These are phyloP conservation scores for Noctilio leporinus DNA, from an alignment of 2,113 vertebrate genomes.

Conservation along the genomic window DNA sequence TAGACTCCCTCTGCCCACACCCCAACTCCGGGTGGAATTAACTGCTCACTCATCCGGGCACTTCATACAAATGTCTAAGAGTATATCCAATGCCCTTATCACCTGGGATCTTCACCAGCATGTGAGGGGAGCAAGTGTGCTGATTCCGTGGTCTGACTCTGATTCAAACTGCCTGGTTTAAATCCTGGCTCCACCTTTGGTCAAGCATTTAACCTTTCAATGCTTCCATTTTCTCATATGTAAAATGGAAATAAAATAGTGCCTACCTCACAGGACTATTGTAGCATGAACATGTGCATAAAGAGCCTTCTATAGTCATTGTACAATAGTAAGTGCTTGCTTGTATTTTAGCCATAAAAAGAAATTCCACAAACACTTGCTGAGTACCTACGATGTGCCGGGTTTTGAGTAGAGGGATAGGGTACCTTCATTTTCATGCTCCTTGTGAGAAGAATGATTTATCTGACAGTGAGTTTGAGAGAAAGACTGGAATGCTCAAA, in stretches of 20 bases:
- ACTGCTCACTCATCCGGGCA: background rate
- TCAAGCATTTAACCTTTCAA: background rate
- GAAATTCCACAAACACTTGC: background rate
- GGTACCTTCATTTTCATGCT: background rate
- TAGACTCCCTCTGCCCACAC: background rate
- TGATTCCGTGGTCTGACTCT: background rate
- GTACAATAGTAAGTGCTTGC: background rate
- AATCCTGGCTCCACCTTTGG: background rate
- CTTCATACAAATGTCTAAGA: background rate
- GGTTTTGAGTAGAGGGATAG: background rate
- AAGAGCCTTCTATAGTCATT: background rate
- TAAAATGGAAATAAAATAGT: background rate
- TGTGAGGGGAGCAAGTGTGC: fast-evolving
- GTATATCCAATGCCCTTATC: background rate
- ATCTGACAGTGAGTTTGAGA: background rate
- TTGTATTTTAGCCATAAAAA: background rate
- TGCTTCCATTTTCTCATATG: background rate
- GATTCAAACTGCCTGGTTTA: background rate
- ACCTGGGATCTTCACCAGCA: background rate
- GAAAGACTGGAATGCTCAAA: background rate
- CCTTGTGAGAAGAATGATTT: background rate
- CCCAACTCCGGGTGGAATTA: background rate
- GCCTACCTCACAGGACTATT: background rate
- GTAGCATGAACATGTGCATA: background rate
- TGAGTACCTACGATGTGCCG: background rate